Evolutionary conservation across 2,797 vertebrate species (phyloP), one percentile per base, ranked within the genome.

Genomic region (Enoplosus armatus): DNA sequence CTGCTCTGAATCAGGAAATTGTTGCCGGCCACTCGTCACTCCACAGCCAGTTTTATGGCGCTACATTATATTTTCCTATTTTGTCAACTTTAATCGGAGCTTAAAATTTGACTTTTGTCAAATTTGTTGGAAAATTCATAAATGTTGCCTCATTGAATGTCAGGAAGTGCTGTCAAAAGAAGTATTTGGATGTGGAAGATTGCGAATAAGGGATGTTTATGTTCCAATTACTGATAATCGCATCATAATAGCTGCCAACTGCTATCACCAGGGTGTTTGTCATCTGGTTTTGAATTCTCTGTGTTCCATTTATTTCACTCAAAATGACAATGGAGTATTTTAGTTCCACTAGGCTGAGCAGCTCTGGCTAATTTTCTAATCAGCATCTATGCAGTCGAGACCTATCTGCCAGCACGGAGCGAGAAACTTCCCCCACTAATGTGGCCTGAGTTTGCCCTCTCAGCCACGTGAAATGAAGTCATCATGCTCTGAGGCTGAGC

Each of bases 401-500:
- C 54, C 66, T 72, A 39, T 80, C 59, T 84, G 63, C 43, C 75
- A 72, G 76, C 58, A 33, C 37, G 11, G 63, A 89, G 83, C 72
- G 66, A 76, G 73, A 85, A 87, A 86, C 78, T 72, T 62, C 83
- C 89, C 87, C 73, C 20, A 6, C 67, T 70, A 66, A 77, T 66
- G 69, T 87, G 81, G 62, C 71, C 78, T 12, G 64, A 67, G 67
- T 82, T 89, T 91, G 83, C 74, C 84, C 87, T 85, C 70, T 72
- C 66, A 27, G 85, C 84, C 87, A 85, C 58, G 79, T 87, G 89
- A 89, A 88, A 85, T 87, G 75, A 90, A 88, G 75, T 92, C 90
- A 87, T 86, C 77, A 3, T 61, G 24, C 53, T 78, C 29, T 8
- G 10, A 41, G 35, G 61, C 64, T 26, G 62, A 54, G 67, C 1